These are phyloP conservation scores for Pseudomyrmex dendroicus DNA, from an alignment of 1,140 invertebrate genomes.

Conservation along the genomic window DNA sequence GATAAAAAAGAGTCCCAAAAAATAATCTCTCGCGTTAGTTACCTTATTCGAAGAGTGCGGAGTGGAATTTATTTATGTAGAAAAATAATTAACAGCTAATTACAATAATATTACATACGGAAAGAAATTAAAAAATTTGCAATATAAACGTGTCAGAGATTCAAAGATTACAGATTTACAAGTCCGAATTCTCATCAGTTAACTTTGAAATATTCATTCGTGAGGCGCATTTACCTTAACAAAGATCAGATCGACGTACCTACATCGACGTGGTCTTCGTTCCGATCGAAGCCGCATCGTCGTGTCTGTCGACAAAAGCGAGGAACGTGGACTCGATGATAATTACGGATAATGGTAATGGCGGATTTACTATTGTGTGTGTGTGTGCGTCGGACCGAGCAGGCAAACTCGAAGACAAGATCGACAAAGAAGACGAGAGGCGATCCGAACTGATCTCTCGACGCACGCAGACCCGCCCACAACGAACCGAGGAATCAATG, in stretches of 20 bases:
- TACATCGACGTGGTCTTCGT: neutral
- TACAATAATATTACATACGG: too few relatives aligned
- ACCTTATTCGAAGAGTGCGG: too few relatives aligned
- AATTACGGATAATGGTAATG: conserved; percentile 57
- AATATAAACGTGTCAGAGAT: too few relatives aligned
- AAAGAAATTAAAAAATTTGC: too few relatives aligned
- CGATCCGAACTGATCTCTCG: conserved; percentile 60
- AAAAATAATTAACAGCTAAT: too few relatives aligned
- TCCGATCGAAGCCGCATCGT: neutral
- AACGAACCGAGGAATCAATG: conserved; percentile 58
- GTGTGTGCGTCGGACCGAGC: conserved; percentile 7
- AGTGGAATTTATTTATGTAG: too few relatives aligned
- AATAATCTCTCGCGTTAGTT: neutral
- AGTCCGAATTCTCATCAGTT: neutral
- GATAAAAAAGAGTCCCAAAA: neutral
- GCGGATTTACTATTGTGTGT: conserved; percentile 6
- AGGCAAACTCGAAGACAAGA: conserved; percentile 24
- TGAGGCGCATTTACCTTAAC: neutral
- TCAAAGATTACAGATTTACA: too few relatives aligned
- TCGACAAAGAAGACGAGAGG: conserved; percentile 32
- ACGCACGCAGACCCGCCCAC: conserved; percentile 54
- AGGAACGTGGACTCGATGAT: conserved; percentile 37
- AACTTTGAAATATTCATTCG: neutral
- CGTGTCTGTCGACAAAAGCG: conserved; percentile 40
- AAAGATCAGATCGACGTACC: neutral